These are phyloP conservation scores for Pocota personata DNA, from an alignment of 2,888 invertebrate species.

Conservation along the genomic window DNA sequence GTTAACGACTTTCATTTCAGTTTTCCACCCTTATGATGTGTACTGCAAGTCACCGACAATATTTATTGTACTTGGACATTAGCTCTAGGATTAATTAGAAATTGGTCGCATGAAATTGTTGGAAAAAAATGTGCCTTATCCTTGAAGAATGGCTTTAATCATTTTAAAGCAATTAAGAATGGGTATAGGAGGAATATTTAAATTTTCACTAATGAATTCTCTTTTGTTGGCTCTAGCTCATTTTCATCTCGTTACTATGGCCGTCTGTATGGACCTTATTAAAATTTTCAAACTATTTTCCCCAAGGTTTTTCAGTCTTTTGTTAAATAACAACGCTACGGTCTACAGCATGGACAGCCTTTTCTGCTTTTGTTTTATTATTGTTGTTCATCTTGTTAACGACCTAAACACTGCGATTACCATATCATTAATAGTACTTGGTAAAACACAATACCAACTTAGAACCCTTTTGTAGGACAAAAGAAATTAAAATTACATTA, in stretches of 20 bases:
- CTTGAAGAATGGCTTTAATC: neutral
- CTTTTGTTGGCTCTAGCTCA: neutral
- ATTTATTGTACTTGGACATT: neutral
- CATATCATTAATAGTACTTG: slow-evolving; percentile 66
- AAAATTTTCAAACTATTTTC: slow-evolving; percentile 9
- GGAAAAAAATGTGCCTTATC: neutral
- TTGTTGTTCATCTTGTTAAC: slow-evolving; percentile 53
- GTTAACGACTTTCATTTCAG: neutral
- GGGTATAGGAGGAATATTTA: neutral
- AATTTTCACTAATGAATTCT: neutral
- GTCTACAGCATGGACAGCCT: neutral
- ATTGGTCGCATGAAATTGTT: neutral
- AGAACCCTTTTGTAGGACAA: slow-evolving; percentile 63
- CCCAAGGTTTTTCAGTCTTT: neutral
- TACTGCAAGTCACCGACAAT: neutral
- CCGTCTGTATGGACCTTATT: neutral
- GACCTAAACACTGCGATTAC: slow-evolving; percentile 70
- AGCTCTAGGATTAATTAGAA: neutral
- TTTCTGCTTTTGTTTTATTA: neutral
- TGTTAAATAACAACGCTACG: neutral
- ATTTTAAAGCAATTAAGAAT: neutral
- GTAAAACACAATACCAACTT: slow-evolving; percentile 49
- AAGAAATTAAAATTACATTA: slow-evolving; percentile 72
- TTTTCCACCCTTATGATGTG: neutral
- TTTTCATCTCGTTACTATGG: neutral